Evolutionary conservation across 2,113 vertebrate genomes (phyloP).

Genomic region (Brachyistius frenatus): DNA sequence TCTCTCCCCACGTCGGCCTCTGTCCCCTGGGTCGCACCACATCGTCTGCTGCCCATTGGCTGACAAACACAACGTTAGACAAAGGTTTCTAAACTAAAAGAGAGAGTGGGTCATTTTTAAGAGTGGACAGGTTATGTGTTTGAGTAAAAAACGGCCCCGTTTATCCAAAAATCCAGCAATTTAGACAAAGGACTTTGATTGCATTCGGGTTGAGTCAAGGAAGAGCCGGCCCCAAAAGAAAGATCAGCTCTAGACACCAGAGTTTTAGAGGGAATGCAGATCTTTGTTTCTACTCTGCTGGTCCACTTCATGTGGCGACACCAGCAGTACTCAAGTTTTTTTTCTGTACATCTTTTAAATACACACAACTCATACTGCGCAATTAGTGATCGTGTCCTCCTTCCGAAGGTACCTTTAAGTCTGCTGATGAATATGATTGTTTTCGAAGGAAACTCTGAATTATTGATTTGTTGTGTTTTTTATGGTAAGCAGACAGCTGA

Average conservation of each 20-base stretch:
- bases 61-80: constrained; percentile 72
- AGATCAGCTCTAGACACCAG: constrained; percentile 32
- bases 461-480: constrained; percentile 73
- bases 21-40: constrained; percentile 83
- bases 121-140: constrained; percentile 19
- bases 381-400: constrained; percentile 35
- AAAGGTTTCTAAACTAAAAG: constrained; percentile 52
- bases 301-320: constrained; percentile 12
- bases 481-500: constrained; percentile 73
- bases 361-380: constrained; percentile 26
- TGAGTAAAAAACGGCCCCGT: constrained; percentile 49
- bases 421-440: constrained; percentile 57
- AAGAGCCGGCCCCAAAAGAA: constrained; percentile 12
- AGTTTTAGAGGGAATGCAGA: constrained; percentile 5
- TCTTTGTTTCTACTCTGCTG: constrained; percentile 39
- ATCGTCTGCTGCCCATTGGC: constrained; percentile 80
- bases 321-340: not conserved
- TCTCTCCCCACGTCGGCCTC: constrained; percentile 81
- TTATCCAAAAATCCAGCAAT: constrained; percentile 67
- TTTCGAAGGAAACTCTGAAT: constrained; percentile 60
- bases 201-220: constrained; percentile 21
- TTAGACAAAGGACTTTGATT: constrained; percentile 70
- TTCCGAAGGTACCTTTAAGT: constrained; percentile 12
- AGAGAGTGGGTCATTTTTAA: constrained; percentile 14
- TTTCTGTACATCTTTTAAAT: constrained; percentile 18